A percentile compares a stretch with the other conserved stretches of the same genome.
Conservation (phyloP, 2,797 vertebrate genomes). For the Sparidentex hasta region DNA sequence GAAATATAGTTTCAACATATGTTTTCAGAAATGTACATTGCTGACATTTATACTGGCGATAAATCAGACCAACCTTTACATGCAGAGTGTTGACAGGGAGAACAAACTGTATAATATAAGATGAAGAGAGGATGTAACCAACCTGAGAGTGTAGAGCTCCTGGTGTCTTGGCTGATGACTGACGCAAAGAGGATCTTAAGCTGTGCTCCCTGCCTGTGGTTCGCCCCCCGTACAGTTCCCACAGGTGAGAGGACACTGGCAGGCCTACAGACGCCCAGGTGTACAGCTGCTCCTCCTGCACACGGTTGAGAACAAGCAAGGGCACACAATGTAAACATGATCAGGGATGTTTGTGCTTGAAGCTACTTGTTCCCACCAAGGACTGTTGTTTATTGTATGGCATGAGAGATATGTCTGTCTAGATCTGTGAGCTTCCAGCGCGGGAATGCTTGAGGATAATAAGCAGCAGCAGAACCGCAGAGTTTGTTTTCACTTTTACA, state of each 20-base stretch:
- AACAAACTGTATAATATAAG: constrained; percentile 6
- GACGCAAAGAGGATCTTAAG: constrained; percentile 80
- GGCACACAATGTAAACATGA: neutral
- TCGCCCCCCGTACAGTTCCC: constrained; percentile 87
- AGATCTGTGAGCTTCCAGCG: neutral
- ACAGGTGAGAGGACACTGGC: constrained; percentile 87
- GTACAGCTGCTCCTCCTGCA: constrained; percentile 94
- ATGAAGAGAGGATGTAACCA: constrained; percentile 27
- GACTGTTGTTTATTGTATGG: neutral
- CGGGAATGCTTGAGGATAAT: constrained; percentile 29
- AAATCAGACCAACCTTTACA: constrained; percentile 6
- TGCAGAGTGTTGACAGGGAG: neutral
- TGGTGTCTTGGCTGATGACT: constrained; percentile 53
- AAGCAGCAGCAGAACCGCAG: neutral
- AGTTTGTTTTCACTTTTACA: neutral
- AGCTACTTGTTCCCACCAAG: neutral
- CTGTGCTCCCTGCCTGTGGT: constrained; percentile 85
- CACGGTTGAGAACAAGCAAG: constrained; percentile 33
- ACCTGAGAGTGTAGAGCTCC: constrained; percentile 64
- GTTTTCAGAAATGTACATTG: no score
- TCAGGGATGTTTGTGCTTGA: constrained; percentile 1
- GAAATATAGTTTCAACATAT: no score
- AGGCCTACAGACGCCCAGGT: constrained; percentile 94
- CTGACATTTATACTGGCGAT: neutral
- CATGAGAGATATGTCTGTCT: neutral